Evolutionary conservation across 2,797 vertebrate genomes (phyloP), one percentile per base, ranked within the genome.

Genomic region (Chaenodraco wilsoni): DNA sequence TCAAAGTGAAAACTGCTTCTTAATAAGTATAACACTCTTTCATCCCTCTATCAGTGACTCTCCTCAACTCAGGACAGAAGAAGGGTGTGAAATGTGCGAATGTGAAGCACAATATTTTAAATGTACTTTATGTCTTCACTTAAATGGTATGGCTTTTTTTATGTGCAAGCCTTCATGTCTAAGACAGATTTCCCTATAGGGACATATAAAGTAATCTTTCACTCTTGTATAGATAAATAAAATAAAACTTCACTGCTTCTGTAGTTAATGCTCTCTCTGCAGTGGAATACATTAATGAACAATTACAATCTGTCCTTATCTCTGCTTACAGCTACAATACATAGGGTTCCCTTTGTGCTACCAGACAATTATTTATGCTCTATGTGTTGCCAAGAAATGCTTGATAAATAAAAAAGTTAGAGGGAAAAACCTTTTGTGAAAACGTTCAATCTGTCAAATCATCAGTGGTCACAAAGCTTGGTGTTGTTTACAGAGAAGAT

Each of bases 401-500:
- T 46, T 37, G 41, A 68, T 21, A 6, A 37, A 40, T 61, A 9
- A 52, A 40, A 52, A 19, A n/a, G 19, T 37, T 51, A 0, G 11
- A 58, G 44, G 44, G n/a, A 60, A 78, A 69, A 59, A 12, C 5
- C 10, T 57, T 65, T 60, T 3, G 27, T 41, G 6, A 50, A 63
- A 66, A 40, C 43, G 52, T 65, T 55, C 45, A 72, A 61, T 65
- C 31, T 2, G 12, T 68, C 67, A 61, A 72, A 78, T 61, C 67
- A 41, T 74, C 44, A 17, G 54, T 40, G 23, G 57, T 41, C 67
- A 87, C 84, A 88, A 88, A 87, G 74, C 27, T 5, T 15, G 0
- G 0, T 40, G 67, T 80, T 91, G 85, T 90, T 81, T 61, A 59
- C 70, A 44, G 58, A 57, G 61, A 77, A 54, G 59, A 59, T 71